These are phyloP conservation scores for Pterocles gutturalis DNA, from an alignment of 2,113 vertebrate genomes.

Conservation along the genomic window DNA sequence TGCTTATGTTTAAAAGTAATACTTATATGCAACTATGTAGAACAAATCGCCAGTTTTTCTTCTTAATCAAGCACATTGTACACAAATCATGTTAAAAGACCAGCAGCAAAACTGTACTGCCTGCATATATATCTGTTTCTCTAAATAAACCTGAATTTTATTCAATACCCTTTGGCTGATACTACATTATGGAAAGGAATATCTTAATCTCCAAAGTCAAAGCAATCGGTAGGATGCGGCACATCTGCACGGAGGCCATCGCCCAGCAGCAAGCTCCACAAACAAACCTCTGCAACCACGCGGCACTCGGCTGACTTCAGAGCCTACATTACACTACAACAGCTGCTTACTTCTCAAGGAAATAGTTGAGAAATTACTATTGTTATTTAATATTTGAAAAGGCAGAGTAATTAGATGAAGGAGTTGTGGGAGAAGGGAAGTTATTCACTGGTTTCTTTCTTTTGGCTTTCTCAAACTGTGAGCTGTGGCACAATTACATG, in stretches of 20 bases:
- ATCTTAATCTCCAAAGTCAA: neutral
- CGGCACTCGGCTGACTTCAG: neutral
- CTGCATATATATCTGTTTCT: neutral
- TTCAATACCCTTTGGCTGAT: neutral
- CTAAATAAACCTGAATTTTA: neutral
- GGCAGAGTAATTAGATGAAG: neutral
- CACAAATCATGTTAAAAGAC: neutral
- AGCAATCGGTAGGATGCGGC: neutral
- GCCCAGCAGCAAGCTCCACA: neutral
- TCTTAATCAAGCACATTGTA: neutral
- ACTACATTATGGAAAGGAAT: neutral
- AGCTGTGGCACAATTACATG: neutral
- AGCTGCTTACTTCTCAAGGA: neutral
- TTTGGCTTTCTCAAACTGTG: neutral
- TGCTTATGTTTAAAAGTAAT: neutral
- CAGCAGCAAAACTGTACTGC: neutral
- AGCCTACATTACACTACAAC: neutral
- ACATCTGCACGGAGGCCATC: neutral
- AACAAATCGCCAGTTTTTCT: neutral
- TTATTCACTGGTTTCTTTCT: neutral
- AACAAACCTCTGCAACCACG: neutral
- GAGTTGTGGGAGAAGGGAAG: neutral
- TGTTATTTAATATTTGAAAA: neutral
- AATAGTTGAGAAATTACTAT: neutral
- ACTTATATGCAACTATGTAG: neutral